These are phyloP conservation scores for Tolypeutes matacus DNA, from an alignment of 2,797 vertebrate species.

Conservation along the genomic window DNA sequence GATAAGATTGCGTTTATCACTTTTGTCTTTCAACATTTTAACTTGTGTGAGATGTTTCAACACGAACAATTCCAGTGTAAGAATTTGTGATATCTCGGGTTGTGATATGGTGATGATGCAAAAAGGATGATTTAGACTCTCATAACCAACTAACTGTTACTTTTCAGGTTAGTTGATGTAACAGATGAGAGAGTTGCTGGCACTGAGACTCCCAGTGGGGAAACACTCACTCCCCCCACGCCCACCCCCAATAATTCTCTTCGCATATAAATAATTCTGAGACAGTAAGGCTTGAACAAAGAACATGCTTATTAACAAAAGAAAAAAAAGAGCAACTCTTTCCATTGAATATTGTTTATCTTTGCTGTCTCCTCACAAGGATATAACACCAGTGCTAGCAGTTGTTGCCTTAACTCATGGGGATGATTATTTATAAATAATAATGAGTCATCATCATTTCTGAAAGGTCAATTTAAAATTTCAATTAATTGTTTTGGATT, in stretches of 20 bases:
- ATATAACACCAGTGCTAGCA: not conserved
- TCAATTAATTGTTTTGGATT: conserved; percentile 43
- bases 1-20: not conserved
- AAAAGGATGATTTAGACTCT: conserved; percentile 30
- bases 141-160: conserved; percentile 60
- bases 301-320: conserved; percentile 43
- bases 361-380: conserved; percentile 26
- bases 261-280: conserved; percentile 56
- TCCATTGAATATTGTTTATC: conserved; percentile 34
- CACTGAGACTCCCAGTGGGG: not conserved
- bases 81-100: conserved; percentile 47
- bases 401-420: not conserved
- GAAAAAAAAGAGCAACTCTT: not conserved
- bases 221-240: conserved; percentile 3
- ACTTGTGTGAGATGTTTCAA: not conserved
- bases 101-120: conserved; percentile 13
- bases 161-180: conserved; percentile 70
- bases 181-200: conserved; percentile 66
- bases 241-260: not conserved
- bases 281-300: conserved; percentile 64
- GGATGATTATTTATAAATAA: not conserved
- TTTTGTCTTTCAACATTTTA: not conserved
- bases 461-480: conserved; percentile 55
- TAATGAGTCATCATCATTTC: conserved; percentile 33
- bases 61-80: conserved; percentile 63